Evolutionary conservation across 2,888 invertebrate genomes (phyloP).

Genomic region (Chrysolina haemoptera): DNA sequence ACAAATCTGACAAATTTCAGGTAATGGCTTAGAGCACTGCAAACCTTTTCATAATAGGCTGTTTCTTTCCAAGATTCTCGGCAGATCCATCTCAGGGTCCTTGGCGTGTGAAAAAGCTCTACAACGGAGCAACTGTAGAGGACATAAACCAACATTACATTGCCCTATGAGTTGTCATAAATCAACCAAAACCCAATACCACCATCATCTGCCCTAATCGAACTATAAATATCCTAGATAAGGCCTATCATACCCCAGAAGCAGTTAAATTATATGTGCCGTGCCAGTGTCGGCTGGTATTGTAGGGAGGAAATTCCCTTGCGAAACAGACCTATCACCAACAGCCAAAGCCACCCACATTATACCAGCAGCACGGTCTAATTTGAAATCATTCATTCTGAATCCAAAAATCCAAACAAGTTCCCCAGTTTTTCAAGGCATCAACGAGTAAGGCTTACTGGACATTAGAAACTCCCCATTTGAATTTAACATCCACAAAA

Average conservation of each 20-base stretch:
- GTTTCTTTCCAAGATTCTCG: conserved; percentile 45
- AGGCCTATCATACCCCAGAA: conserved; percentile 19
- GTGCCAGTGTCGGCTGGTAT: conserved; percentile 26
- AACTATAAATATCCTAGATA: conserved; percentile 9
- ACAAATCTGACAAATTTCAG: conserved; percentile 44
- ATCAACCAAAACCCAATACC: conserved; percentile 27
- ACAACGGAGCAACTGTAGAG: conserved; percentile 44
- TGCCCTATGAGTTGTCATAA: conserved; percentile 46
- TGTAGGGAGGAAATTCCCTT: conserved; percentile 33
- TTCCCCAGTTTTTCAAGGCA: conserved; percentile 26
- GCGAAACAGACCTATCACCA: neutral
- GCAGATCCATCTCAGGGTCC: conserved; percentile 41
- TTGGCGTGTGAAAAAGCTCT: conserved; percentile 42
- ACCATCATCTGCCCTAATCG: conserved; percentile 25
- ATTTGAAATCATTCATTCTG: conserved; percentile 34
- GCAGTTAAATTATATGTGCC: conserved; percentile 27
- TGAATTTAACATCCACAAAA: conserved; percentile 31
- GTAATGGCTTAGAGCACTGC: conserved; percentile 39
- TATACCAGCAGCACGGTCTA: conserved; percentile 40
- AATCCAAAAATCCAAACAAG: conserved; percentile 31
- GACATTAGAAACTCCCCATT: conserved; percentile 35
- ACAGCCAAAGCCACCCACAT: conserved; percentile 23
- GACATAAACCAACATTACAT: conserved; percentile 42
- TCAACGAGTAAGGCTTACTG: conserved; percentile 35
- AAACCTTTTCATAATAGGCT: conserved; percentile 42